phyloP scores from a whole-genome alignment of 2,113 vertebrate genomes.

The Leptobrachium ailaonicum region DNA sequence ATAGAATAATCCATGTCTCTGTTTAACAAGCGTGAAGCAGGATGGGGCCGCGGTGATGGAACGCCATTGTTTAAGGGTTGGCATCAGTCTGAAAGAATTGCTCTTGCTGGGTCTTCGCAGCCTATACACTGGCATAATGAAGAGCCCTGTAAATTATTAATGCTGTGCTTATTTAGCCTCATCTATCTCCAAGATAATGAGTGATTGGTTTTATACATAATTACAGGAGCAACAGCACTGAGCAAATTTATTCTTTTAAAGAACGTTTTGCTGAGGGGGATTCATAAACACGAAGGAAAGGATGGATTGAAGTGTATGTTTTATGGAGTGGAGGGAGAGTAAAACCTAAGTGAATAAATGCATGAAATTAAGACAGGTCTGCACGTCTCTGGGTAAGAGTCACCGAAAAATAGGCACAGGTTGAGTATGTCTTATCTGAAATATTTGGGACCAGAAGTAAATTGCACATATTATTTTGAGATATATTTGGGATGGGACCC shows the following conservation, averaged over 20 bases:
- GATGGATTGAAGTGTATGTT: conserved; percentile 5
- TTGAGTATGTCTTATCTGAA: too few relatives aligned
- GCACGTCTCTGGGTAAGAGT: too few relatives aligned
- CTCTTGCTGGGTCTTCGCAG: conserved; percentile 83
- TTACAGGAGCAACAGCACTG: conserved; percentile 95
- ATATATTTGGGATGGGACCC: too few relatives aligned
- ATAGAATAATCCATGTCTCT: conserved; percentile 98
- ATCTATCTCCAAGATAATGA: conserved; percentile 99
- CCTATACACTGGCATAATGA: conserved; percentile 98
- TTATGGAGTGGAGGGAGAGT: conserved; percentile 5
- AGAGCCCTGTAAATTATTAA: conserved; percentile 99
- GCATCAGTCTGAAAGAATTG: conserved; percentile 96
- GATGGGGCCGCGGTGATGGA: conserved; percentile 88
- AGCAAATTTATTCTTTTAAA: conserved; percentile 81
- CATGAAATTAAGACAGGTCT: not conserved
- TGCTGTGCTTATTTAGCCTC: conserved; percentile 99
- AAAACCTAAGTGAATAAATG: conserved; percentile 7
- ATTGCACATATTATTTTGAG: too few relatives aligned
- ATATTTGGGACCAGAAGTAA: too few relatives aligned
- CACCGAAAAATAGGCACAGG: too few relatives aligned
- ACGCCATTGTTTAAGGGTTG: conserved; percentile 95
- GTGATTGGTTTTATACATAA: conserved; percentile 98
- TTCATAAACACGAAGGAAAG: conserved; percentile 10
- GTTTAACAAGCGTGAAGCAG: conserved; percentile 98
- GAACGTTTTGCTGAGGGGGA: conserved; percentile 62